Conservation (phyloP, 2,888 invertebrate species). For the Parnassius apollo region DNA sequence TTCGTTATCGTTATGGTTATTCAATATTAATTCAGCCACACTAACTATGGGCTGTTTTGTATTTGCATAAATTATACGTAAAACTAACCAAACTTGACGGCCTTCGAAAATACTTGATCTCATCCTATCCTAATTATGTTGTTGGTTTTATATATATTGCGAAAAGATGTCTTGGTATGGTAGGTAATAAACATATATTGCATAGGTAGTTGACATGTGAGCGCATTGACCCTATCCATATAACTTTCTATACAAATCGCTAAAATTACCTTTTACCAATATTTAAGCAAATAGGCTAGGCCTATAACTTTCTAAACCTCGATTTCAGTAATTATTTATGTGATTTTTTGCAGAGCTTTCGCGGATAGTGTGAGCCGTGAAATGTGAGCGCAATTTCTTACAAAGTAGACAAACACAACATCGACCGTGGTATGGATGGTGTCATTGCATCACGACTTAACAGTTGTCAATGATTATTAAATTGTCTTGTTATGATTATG, state of each 20-base stretch:
- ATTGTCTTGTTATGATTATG: no score
- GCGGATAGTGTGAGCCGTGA: no score
- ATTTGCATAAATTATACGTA: constrained; percentile 21
- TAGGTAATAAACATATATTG: constrained; percentile 4
- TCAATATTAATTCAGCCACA: constrained; percentile 22
- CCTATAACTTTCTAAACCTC: no score
- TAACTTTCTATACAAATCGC: constrained; percentile 18
- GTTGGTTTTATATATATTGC: constrained; percentile 20
- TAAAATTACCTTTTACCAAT: not conserved
- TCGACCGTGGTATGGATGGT: no score
- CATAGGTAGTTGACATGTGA: constrained; percentile 1
- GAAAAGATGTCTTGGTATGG: constrained; percentile 10
- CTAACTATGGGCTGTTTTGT: constrained; percentile 11
- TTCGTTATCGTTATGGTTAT: constrained; percentile 18
- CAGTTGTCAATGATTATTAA: no score
- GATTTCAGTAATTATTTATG: no score
- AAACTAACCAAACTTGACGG: constrained; percentile 10
- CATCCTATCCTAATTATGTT: constrained; percentile 17
- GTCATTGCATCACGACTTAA: no score
- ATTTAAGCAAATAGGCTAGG: no score
- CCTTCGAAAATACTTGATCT: constrained; percentile 21
- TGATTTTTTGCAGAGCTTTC: no score
- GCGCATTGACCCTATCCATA: constrained; percentile 16
- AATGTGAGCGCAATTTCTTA: no score
- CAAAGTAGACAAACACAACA: no score